Conservation (phyloP, 2,113 vertebrate genomes). For the Cepphus grylle region DNA sequence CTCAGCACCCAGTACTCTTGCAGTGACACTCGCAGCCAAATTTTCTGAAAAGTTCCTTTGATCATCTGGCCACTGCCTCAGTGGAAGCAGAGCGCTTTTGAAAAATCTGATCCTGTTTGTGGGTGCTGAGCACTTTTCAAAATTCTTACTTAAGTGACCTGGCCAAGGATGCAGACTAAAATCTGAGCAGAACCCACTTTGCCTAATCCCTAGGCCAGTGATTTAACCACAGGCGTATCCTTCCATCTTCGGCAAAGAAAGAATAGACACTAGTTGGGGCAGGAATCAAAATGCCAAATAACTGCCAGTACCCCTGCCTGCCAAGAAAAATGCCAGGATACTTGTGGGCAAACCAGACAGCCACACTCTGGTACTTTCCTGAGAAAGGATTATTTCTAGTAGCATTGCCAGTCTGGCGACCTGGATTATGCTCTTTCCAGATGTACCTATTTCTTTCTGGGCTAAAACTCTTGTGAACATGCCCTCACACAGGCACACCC, state of each 20-base stretch:
- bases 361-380: slow-evolving; percentile 25
- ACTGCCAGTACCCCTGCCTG: not conserved
- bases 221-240: slow-evolving; percentile 51
- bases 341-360: slow-evolving; percentile 52
- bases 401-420: slow-evolving; percentile 36
- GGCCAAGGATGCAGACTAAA: slow-evolving; percentile 49
- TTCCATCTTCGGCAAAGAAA: slow-evolving; percentile 33
- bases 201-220: slow-evolving; percentile 28
- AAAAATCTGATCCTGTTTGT: slow-evolving; percentile 19
- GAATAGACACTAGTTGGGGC: slow-evolving; percentile 19
- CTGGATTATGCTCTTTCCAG: slow-evolving; percentile 46
- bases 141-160: slow-evolving; percentile 44
- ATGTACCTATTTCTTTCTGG: slow-evolving; percentile 40
- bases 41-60: slow-evolving; percentile 25
- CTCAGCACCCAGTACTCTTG: not conserved
- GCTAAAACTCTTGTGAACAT: slow-evolving; percentile 21
- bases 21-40: not conserved
- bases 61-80: not conserved
- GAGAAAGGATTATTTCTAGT: slow-evolving; percentile 30
- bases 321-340: slow-evolving; percentile 44
- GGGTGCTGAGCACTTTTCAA: slow-evolving; percentile 39
- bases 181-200: slow-evolving; percentile 21
- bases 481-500: not conserved
- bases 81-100: slow-evolving; percentile 1
- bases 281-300: slow-evolving; percentile 18